These are phyloP conservation scores for Phaonia tiefii DNA, from an alignment of 2,888 invertebrate genomes.

Conservation along the genomic window DNA sequence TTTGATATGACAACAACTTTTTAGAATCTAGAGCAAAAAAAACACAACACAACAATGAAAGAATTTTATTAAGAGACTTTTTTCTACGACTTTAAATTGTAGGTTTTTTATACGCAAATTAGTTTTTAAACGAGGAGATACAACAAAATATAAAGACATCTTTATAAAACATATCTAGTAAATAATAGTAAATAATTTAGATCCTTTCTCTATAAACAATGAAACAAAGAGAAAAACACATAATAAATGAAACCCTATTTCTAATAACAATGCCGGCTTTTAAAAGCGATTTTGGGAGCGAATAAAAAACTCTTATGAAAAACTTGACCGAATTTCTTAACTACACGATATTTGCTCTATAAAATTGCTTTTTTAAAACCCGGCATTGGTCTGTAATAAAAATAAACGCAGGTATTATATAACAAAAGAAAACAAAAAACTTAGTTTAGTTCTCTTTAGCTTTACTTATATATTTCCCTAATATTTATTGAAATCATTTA, in stretches of 20 bases:
- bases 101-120: constrained; percentile 25
- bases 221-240: constrained; percentile 40
- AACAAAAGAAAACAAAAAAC: constrained; percentile 36
- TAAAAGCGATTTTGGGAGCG: constrained; percentile 71
- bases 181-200: constrained; percentile 55
- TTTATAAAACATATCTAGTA: constrained; percentile 51
- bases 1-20: constrained; percentile 58
- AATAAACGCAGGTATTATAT: constrained; percentile 62
- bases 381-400: constrained; percentile 71
- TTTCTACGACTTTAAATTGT: constrained; percentile 23
- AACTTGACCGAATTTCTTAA: constrained; percentile 28
- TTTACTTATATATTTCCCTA: constrained; percentile 50
- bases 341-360: neutral
- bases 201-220: constrained; percentile 37
- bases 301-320: constrained; percentile 35
- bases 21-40: constrained; percentile 41
- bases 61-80: constrained; percentile 43
- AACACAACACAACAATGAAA: too few species aligned
- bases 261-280: constrained; percentile 74
- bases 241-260: constrained; percentile 50
- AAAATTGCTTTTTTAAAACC: constrained; percentile 75
- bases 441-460: constrained; percentile 55
- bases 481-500: too few species aligned
- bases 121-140: constrained; percentile 25
- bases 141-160: constrained; percentile 20